Conservation (phyloP, 2,797 vertebrate genomes). For the Acridotheres tristis region DNA sequence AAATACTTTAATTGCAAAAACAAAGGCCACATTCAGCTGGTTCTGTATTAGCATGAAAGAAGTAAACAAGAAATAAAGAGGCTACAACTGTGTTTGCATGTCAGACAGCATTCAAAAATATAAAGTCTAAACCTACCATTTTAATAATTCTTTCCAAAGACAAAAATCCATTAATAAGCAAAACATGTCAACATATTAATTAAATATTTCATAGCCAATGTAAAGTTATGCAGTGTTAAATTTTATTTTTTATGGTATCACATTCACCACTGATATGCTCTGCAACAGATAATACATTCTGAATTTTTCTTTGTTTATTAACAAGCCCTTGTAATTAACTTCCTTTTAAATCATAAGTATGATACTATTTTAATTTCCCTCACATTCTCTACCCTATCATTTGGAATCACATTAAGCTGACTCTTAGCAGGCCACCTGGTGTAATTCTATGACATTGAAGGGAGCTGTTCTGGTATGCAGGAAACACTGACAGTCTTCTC, state of each 20-base stretch:
- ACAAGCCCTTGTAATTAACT: constrained; percentile 85
- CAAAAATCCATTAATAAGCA: constrained; percentile 70
- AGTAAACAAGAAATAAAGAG: constrained; percentile 53
- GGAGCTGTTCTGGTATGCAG: constrained; percentile 76
- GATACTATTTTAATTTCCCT: constrained; percentile 87
- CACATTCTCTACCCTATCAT: constrained; percentile 85
- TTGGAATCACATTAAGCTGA: constrained; percentile 86
- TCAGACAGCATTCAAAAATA: constrained; percentile 49
- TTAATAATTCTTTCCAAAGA: constrained; percentile 67
- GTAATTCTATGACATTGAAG: constrained; percentile 84
- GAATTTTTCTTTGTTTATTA: constrained; percentile 85
- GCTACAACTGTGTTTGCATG: constrained; percentile 48
- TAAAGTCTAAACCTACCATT: constrained; percentile 55
- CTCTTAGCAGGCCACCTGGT: constrained; percentile 85
- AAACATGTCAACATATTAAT: constrained; percentile 76
- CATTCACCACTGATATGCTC: constrained; percentile 74
- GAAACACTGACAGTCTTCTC: constrained; percentile 78
- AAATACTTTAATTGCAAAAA: constrained; percentile 2
- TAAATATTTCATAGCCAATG: constrained; percentile 74
- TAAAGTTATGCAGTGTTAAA: constrained; percentile 74
- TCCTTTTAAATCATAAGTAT: constrained; percentile 87
- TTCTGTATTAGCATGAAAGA: constrained; percentile 33
- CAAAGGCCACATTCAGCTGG: neutral
- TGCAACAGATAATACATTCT: constrained; percentile 77
- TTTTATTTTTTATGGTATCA: constrained; percentile 72